A percentile compares a stretch with the other conserved stretches of the same genome.
These are phyloP conservation scores for Epinephelus coioides DNA, from an alignment of 2,797 vertebrate genomes.

Conservation along the genomic window DNA sequence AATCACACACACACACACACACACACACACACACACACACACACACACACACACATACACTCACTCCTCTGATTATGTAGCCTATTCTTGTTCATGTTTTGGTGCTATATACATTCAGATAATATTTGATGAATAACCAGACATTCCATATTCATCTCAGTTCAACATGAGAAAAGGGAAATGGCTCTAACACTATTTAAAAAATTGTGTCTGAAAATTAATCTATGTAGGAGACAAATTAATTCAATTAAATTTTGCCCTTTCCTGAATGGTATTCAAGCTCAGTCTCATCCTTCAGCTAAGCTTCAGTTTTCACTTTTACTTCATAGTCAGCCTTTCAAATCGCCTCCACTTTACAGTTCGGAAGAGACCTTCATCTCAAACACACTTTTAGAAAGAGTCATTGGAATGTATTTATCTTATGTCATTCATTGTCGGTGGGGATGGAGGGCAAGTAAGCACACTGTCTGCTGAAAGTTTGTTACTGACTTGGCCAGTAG, in stretches of 20 bases:
- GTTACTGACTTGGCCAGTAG: no score
- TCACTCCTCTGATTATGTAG: not conserved
- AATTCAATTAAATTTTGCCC: slow-evolving; percentile 23
- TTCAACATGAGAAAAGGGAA: slow-evolving; percentile 16
- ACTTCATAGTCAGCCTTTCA: slow-evolving; percentile 10
- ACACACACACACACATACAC: no score
- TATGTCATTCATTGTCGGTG: no score
- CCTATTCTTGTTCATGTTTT: not conserved
- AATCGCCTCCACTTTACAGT: not conserved
- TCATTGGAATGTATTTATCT: no score
- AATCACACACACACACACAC: not conserved
- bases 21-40: no score
- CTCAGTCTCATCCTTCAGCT: not conserved
- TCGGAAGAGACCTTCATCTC: no score
- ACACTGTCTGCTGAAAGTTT: no score
- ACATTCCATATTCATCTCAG: not conserved
- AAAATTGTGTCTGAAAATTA: slow-evolving; percentile 31
- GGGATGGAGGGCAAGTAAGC: no score
- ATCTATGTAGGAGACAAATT: slow-evolving; percentile 1
- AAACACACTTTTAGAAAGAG: no score
- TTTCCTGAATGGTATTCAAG: not conserved
- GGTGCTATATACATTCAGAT: not conserved
- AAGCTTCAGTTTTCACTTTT: not conserved
- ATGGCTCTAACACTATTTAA: slow-evolving; percentile 3
- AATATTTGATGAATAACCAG: slow-evolving; percentile 13